Conservation (phyloP, 2,113 vertebrate species). For the Psilopogon haemacephalus region DNA sequence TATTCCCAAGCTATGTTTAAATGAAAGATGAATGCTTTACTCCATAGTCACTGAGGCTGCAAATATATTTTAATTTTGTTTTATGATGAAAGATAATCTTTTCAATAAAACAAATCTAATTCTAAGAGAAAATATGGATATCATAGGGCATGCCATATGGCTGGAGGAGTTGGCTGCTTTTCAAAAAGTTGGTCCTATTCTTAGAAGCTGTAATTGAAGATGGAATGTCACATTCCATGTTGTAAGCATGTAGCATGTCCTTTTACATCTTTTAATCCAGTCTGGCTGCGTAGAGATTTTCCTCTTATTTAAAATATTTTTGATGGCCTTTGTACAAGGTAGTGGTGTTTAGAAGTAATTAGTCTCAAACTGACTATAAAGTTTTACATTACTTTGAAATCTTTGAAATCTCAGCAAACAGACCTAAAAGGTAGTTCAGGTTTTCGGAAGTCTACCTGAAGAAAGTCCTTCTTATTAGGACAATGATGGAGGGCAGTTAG, state of each 20-base stretch:
- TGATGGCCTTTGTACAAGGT: neutral
- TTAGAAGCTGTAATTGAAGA: neutral
- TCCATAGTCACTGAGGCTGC: neutral
- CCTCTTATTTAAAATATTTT: neutral
- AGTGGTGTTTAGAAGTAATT: neutral
- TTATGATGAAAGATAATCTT: neutral
- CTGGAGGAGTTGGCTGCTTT: neutral
- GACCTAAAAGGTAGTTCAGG: neutral
- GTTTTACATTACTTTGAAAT: neutral
- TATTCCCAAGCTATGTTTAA: neutral
- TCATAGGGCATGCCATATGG: accelerated
- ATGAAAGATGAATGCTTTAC: neutral
- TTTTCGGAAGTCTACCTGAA: neutral
- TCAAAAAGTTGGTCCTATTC: neutral
- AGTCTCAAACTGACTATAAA: neutral
- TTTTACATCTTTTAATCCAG: slow-evolving; percentile 11
- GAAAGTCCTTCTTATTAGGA: neutral
- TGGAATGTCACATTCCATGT: neutral
- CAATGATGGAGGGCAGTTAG: neutral
- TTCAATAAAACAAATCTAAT: neutral
- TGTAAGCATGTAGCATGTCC: neutral
- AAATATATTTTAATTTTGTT: slow-evolving; percentile 4
- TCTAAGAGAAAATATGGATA: slow-evolving; percentile 9
- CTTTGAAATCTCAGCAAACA: neutral
- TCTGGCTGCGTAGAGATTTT: neutral